Evolutionary conservation across 2,888 invertebrate species (phyloP), one percentile per base, ranked within the genome.

Genomic region (Pteria penguin): DNA sequence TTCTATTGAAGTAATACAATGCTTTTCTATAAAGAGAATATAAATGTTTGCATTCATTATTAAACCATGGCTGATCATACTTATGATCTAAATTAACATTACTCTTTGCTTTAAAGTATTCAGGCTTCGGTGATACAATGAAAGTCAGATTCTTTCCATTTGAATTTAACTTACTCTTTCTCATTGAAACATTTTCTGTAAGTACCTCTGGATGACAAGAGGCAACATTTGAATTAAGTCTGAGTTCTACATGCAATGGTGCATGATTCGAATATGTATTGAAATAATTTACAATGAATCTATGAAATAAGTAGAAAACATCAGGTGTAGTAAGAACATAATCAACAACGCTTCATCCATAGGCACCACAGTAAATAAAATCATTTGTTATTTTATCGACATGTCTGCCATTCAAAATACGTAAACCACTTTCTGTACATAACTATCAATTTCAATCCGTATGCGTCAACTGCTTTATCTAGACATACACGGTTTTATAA

Each of bases 291-390:
- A 45, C 45, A 45, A 45, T 29, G 54, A 45, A 66, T 1, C 54
- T 27, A 22, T 4, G 36, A 26, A 66, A 24, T 29, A 27, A 5
- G n/a, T 66, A n/a, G 22, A 66, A 54, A 18, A 36, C 54, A 29
- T 27, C 18, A 18, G 3, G n/a, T 11, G 24, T 66, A n/a, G 66
- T 18, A 22, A 54, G 29, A 1, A 66, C 11, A 54, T 66, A 66
- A 27, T 66, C 66, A 11, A 66, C 54, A 11, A 66, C 55, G 52
- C 66, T 66, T 22, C 26, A 4, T 54, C 66, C 66, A 33, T 45
- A 26, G 5, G 55, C 45, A 29, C 18, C 55, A 54, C 55, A 45
- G 54, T 66, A 66, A 36, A 54, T 66, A 0, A 45, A 45, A 45
- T 45, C 45, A 1, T 45, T 45, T 14, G 1, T 14, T 18, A 45